A percentile compares a stretch with the other conserved stretches of the same genome.
phyloP scores from a whole-genome alignment of 2,888 invertebrate genomes.

The Hanleya hanleyi region DNA sequence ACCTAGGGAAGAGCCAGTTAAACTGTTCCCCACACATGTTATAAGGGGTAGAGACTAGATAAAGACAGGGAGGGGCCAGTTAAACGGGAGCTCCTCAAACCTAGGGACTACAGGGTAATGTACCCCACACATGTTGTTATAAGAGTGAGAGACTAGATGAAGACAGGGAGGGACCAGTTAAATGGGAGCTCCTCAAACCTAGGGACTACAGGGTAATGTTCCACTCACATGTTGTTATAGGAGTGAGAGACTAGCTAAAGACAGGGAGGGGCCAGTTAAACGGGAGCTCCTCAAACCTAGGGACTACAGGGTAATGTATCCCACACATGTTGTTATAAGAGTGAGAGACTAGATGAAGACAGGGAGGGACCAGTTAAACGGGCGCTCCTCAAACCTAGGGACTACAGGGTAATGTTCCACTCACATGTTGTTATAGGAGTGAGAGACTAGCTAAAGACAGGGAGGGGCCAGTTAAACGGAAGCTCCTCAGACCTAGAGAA shows the following conservation, averaged over 20 bases:
- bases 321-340: too few species aligned
- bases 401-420: conserved; percentile 89
- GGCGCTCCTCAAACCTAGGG: conserved; percentile 92
- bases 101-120: conserved; percentile 93
- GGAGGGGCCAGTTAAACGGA: conserved; percentile 89
- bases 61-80: conserved; percentile 83
- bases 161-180: conserved; percentile 85
- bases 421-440: too few species aligned
- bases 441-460: conserved; percentile 78
- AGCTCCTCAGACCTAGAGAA: conserved; percentile 92
- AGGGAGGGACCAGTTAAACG: conserved; percentile 88
- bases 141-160: too few species aligned
- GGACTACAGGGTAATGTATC: conserved; percentile 93
- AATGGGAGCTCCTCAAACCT: conserved; percentile 92
- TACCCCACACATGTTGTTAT: too few species aligned
- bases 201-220: conserved; percentile 88
- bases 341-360: too few species aligned
- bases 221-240: too few species aligned
- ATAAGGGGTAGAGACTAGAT: conserved; percentile 71
- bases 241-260: too few species aligned
- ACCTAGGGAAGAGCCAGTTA: conserved; percentile 81
- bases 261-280: conserved; percentile 85
- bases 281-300: conserved; percentile 93
- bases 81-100: conserved; percentile 92
- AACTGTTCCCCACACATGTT: not conserved